A percentile compares a stretch with the other conserved stretches of the same genome.
Conservation (phyloP, 2,797 vertebrate genomes). For the Hydrophis major region DNA sequence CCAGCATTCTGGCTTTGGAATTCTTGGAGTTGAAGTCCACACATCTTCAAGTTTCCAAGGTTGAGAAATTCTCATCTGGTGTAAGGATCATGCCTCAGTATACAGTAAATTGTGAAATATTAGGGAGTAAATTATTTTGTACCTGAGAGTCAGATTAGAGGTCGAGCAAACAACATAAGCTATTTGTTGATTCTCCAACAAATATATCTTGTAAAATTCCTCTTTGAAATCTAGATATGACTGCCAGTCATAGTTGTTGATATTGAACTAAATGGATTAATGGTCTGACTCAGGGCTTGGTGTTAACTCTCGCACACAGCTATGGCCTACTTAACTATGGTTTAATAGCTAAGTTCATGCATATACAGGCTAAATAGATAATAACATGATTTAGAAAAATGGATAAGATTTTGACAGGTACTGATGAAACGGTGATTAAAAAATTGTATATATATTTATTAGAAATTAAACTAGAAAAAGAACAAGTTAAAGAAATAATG, state of each 20-base stretch:
- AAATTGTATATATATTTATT: too few species aligned
- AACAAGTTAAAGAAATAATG: too few species aligned
- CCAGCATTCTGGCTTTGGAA: too few species aligned
- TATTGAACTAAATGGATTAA: not conserved
- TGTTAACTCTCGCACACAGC: not conserved
- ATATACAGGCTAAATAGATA: not conserved
- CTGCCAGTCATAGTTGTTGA: not conserved
- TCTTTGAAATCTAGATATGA: not conserved
- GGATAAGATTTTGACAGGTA: too few species aligned
- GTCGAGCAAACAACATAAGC: not conserved
- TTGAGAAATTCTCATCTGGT: not conserved
- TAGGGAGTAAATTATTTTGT: not conserved
- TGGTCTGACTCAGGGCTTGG: not conserved
- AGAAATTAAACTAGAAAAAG: too few species aligned
- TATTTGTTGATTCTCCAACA: not conserved
- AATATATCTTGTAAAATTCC: not conserved
- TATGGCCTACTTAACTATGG: not conserved
- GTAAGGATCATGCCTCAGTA: not conserved
- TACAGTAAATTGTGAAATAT: not conserved
- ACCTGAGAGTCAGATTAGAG: not conserved
- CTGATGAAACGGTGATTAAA: too few species aligned
- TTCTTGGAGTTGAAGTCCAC: too few species aligned
- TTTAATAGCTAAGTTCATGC: not conserved
- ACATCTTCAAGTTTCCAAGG: too few species aligned
- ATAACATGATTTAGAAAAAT: not conserved